Conservation (phyloP, 2,888 invertebrate species). For the Timandra comae region DNA sequence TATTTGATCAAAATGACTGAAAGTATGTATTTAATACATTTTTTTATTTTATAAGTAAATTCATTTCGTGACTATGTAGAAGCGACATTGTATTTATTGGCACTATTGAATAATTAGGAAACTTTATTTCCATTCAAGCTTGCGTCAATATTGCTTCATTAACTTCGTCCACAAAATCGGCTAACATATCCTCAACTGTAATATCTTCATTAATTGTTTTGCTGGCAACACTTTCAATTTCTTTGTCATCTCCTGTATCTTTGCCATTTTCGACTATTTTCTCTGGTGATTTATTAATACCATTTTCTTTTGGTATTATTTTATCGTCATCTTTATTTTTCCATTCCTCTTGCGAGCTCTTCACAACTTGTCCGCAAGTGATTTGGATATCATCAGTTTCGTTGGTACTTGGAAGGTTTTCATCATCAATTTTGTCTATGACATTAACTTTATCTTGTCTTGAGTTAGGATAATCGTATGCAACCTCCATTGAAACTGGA, state of each 20-base stretch:
- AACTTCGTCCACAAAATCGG: slow-evolving; percentile 69
- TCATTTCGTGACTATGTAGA: too few species aligned
- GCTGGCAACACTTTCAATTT: slow-evolving; percentile 11
- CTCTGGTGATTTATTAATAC: slow-evolving; percentile 24
- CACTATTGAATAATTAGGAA: too few species aligned
- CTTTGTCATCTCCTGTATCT: slow-evolving; percentile 19
- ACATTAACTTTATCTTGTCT: slow-evolving; percentile 33
- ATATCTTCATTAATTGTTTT: slow-evolving; percentile 24
- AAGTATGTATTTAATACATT: too few species aligned
- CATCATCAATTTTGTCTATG: slow-evolving; percentile 51
- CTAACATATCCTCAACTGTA: slow-evolving; percentile 63
- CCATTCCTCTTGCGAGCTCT: slow-evolving; percentile 40
- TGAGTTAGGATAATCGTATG: slow-evolving; percentile 44
- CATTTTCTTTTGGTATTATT: slow-evolving; percentile 37
- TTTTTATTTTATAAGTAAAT: too few species aligned
- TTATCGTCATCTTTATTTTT: slow-evolving; percentile 14
- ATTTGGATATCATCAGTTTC: slow-evolving; percentile 64
- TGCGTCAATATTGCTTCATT: slow-evolving; percentile 35
- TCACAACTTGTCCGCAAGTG: slow-evolving; percentile 53
- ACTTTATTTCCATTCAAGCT: too few species aligned
- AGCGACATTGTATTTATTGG: too few species aligned
- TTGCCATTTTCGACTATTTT: slow-evolving; percentile 25
- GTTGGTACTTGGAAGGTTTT: slow-evolving; percentile 54
- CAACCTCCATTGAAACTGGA: slow-evolving; percentile 47
- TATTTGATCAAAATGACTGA: too few species aligned